Evolutionary conservation across 2,888 invertebrate genomes (phyloP), one percentile per base, ranked within the genome.

Genomic region (Cybosia mesomella): DNA sequence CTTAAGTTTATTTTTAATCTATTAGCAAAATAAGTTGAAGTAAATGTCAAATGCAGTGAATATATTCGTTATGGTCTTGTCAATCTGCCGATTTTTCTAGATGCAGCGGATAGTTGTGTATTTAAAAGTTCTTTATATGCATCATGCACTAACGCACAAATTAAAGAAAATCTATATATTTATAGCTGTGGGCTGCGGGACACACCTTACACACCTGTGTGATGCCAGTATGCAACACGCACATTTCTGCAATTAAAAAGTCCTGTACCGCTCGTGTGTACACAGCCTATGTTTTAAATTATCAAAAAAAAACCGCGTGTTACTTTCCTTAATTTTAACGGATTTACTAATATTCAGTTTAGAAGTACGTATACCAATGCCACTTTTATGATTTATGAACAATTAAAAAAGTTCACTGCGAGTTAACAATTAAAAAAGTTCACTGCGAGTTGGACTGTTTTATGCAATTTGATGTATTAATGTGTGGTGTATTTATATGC

Each of bases 1-100:
- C 68, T 62, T 39, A 67, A 62, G 64, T 68, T 71, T 74, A 53
- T 22, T 61, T 62, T 65, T 61, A 68, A 71, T 76, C 59, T 22
- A 63, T 65, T 68, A 58, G 28, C 54, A 75, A 61, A 32, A 54
- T 24, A 59, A 71, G 63, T 18, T 67, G 66, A 59, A 24, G 54
- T 21, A 53, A 69, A 69, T 61, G 64, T 54, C 59, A 59, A 61
- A 71, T 70, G 63, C 59, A 57, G 15, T 72, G 57, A 73, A 59
- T 71, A 75, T 74, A 79, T 79, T 83, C 76, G 77, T 81, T 72
- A 68, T 77, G 83, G 78, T 87, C 87, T 87, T 88, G 89, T 87
- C 87, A 85, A 76, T 66, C 64, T 72, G 72, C 73, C 75, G 72
- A 64, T 70, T 34, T 73, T 75, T 73, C 71, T 74, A 71, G 63